Conservation (phyloP, 2,797 vertebrate species). For the Adelosebastes latens region DNA sequence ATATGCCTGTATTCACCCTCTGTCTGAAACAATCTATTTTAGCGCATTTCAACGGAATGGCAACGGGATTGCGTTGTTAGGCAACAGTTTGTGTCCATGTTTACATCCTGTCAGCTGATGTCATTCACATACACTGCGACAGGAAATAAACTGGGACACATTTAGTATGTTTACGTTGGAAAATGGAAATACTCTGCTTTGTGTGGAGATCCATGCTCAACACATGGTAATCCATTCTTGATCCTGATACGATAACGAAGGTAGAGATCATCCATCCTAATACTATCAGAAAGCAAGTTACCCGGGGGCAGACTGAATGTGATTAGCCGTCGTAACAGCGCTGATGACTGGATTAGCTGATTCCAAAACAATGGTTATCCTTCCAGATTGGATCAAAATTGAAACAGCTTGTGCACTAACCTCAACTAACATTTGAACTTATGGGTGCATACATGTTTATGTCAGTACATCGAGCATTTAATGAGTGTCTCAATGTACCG, state of each 20-base stretch:
- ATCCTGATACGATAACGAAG: slow-evolving; percentile 49
- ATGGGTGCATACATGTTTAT: neutral
- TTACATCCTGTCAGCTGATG: too few relatives aligned
- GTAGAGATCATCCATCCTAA: slow-evolving; percentile 62
- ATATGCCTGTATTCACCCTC: too few relatives aligned
- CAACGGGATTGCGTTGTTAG: too few relatives aligned
- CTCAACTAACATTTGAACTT: neutral
- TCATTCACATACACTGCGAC: too few relatives aligned
- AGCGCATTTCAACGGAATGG: too few relatives aligned
- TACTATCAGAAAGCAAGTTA: slow-evolving; percentile 47
- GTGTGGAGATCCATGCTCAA: neutral
- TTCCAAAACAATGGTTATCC: slow-evolving; percentile 19
- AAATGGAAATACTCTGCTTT: neutral
- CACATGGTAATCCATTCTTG: slow-evolving; percentile 39
- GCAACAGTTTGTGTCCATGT: too few relatives aligned
- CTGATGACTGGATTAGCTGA: slow-evolving; percentile 41
- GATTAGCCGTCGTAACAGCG: slow-evolving; percentile 53
- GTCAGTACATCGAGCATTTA: neutral
- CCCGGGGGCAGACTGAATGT: slow-evolving; percentile 19
- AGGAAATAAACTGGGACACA: too few relatives aligned
- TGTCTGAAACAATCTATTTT: too few relatives aligned
- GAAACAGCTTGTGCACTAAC: neutral
- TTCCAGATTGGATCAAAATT: slow-evolving; percentile 4
- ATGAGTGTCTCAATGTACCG: neutral
- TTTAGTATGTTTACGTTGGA: too few relatives aligned